A percentile compares a stretch with the other conserved stretches of the same genome.
Evolutionary conservation across 2,113 vertebrate species (phyloP).

Genomic region (Oxyruncus cristatus): DNA sequence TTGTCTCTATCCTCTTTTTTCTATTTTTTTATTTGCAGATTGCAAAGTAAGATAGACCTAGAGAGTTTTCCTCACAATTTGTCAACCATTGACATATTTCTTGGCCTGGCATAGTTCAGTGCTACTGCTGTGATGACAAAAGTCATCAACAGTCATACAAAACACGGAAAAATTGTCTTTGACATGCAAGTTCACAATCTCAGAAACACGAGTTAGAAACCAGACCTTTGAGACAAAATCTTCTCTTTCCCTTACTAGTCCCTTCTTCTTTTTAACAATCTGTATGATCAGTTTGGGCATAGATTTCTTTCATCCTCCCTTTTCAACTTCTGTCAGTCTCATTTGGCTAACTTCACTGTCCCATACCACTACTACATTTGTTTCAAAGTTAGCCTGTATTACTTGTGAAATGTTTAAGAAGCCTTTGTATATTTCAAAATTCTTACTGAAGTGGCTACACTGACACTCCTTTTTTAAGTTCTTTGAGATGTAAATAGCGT

Average conservation of each 20-base stretch:
- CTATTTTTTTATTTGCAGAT: neutral
- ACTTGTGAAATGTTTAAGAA: neutral
- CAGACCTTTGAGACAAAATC: neutral
- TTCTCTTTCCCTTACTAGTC: neutral
- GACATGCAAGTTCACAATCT: neutral
- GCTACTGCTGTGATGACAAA: neutral
- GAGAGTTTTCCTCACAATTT: neutral
- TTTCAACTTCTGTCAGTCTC: neutral
- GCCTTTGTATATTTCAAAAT: neutral
- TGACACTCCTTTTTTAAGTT: neutral
- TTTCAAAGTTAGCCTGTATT: neutral
- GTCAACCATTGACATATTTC: neutral
- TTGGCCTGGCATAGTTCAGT: accelerated
- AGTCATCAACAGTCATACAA: neutral
- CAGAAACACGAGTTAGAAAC: neutral
- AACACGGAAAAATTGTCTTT: neutral
- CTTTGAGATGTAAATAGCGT: neutral
- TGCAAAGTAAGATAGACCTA: neutral
- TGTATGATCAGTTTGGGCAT: neutral
- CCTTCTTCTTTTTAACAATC: neutral
- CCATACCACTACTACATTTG: neutral
- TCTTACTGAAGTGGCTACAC: neutral
- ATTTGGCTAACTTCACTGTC: neutral
- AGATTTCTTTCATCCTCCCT: neutral
- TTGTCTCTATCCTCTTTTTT: neutral